Conservation (phyloP, 2,888 invertebrate genomes). For the Sphaerophoria taeniata region DNA sequence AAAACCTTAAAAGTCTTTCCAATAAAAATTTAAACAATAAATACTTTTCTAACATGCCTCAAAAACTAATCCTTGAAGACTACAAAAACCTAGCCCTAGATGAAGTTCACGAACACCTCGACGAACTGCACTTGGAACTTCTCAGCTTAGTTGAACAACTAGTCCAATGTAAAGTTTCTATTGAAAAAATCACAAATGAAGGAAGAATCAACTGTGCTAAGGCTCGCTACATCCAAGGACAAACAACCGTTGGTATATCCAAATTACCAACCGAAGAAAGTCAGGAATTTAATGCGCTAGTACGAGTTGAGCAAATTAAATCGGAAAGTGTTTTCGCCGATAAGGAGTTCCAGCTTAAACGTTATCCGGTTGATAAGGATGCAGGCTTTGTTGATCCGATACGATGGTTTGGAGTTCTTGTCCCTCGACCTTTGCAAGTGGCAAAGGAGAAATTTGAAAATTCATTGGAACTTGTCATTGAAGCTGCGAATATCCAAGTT, state of each 20-base stretch:
- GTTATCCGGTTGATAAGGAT: constrained; percentile 80
- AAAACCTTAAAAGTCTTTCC: background rate
- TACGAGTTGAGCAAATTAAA: constrained; percentile 79
- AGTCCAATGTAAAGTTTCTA: constrained; percentile 86
- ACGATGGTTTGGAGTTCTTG: constrained; percentile 94
- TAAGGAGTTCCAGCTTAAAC: constrained; percentile 79
- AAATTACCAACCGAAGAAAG: constrained; percentile 87
- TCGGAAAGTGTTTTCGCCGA: constrained; percentile 81
- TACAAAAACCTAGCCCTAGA: constrained; percentile 40
- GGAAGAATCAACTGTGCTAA: constrained; percentile 91
- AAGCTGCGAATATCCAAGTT: constrained; percentile 88
- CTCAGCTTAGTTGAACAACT: constrained; percentile 90
- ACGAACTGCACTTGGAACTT: constrained; percentile 87
- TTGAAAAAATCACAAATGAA: constrained; percentile 88
- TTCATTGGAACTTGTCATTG: constrained; percentile 86
- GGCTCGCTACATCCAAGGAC: constrained; percentile 90
- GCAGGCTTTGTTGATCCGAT: constrained; percentile 86
- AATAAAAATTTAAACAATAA: background rate
- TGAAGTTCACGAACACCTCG: constrained; percentile 84
- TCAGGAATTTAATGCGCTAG: constrained; percentile 83
- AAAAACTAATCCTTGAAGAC: constrained; percentile 47
- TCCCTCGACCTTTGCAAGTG: constrained; percentile 90
- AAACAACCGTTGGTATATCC: constrained; percentile 87
- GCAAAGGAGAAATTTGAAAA: constrained; percentile 90
- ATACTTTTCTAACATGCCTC: constrained; percentile 35